Base-by-base conservation (phyloP, 2,113 vertebrate species). In the Seriola quinqueradiata region DNA sequence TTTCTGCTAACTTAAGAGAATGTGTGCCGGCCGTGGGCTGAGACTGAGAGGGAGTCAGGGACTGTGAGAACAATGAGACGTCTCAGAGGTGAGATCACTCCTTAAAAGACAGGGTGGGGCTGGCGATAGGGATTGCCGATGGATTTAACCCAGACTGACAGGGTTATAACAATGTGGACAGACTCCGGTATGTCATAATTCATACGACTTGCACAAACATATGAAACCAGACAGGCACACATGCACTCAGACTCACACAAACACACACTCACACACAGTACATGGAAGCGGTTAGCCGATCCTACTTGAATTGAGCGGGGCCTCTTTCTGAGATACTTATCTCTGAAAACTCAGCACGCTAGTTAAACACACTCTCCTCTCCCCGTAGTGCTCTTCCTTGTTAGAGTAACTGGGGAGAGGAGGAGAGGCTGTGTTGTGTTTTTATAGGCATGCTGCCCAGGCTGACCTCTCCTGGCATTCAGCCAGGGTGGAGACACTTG, bases 71-170 rank as follows among this genome's bases (percentile, higher is more conserved):
- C 82, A 91, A 83, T 48, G 58, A 83, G 61, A 52, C 32, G 57
- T 87, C 84, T 90, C 86, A 83, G 82, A 79, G 82, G 76, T 92
- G 91, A 93, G 88, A 79, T 93, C 88, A 93, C 84, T 83, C 67
- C 42, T 82, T 77, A 77, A 73, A 72, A 82, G 74, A 76, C 75
- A 61, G 90, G 84, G 90, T 63, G 89, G 87, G 85, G 90, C 70
- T 57, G 70, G 64, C 0, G 69, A 87, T 82, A 48, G 79, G 79
- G 84, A 84, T 76, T 83, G 65, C 48, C 89, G 77, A 86, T 80
- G 83, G 87, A 86, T 87, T 85, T 76, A 89, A 89, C 77, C 73
- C 82, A 86, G 81, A 86, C 82, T 73, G 82, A 87, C 78, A 79
- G 55, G 63, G 64, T 67, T 88, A 52, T 23, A 58, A 50, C 54